These are phyloP conservation scores for Nyctalus aviator DNA, from an alignment of 2,797 vertebrate species.

Conservation along the genomic window DNA sequence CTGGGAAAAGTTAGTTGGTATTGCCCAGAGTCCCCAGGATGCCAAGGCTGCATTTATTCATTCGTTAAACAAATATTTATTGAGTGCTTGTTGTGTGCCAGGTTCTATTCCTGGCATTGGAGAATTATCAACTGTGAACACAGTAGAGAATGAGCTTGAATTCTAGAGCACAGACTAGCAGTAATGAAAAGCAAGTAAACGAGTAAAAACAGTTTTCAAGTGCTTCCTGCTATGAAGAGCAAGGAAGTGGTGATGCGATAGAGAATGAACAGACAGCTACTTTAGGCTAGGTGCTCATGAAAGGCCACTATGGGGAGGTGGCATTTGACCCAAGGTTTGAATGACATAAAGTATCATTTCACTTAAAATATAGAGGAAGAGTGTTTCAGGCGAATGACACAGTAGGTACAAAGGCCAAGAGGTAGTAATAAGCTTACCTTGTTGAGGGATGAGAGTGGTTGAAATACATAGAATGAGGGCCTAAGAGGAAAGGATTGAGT, in stretches of 20 bases:
- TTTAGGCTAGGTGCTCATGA: not conserved
- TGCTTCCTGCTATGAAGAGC: not conserved
- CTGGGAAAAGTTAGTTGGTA: not conserved
- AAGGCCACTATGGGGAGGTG: not conserved
- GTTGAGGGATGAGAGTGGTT: not conserved
- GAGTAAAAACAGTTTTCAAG: not conserved
- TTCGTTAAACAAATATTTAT: constrained; percentile 27
- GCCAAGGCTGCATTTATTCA: not conserved
- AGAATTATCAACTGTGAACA: not conserved
- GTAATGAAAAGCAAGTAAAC: not conserved
- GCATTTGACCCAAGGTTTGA: not conserved
- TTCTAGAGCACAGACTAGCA: not conserved
- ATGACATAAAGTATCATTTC: not conserved
- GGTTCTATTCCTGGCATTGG: not conserved
- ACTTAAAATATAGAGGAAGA: not conserved
- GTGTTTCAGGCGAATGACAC: not conserved
- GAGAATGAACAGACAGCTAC: not conserved
- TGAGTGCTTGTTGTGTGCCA: not conserved
- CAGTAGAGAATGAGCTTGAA: not conserved
- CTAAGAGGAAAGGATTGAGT: not conserved
- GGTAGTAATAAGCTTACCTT: not conserved
- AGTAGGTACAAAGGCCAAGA: not conserved
- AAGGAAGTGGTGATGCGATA: not conserved
- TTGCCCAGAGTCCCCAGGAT: not conserved
- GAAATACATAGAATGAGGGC: not conserved